A percentile compares a stretch with the other conserved stretches of the same genome.
Conservation (phyloP, 2,888 invertebrate species). For the Nemoura dubitans region DNA sequence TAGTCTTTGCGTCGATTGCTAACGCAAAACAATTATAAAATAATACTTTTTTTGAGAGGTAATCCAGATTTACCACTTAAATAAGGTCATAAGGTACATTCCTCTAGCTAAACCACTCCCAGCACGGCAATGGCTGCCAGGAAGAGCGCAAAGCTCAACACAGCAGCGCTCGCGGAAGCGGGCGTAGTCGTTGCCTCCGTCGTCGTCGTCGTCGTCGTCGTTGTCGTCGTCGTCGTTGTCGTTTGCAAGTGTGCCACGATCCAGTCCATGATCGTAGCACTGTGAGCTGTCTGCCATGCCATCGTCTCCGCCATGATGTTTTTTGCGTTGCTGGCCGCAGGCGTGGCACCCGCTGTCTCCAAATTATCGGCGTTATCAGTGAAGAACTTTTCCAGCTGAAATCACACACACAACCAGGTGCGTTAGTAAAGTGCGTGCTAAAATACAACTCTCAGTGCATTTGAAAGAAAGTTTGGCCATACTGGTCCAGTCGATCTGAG, state of each 20-base stretch:
- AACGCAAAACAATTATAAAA: too few relatives aligned
- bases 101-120: background rate
- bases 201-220: background rate
- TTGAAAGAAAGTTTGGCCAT: too few relatives aligned
- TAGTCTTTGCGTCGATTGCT: too few relatives aligned
- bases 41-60: too few relatives aligned
- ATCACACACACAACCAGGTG: too few relatives aligned
- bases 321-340: slow-evolving; percentile 24
- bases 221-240: background rate
- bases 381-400: slow-evolving; percentile 42
- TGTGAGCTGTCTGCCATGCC: slow-evolving; percentile 1
- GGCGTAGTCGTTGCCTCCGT: background rate
- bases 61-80: too few relatives aligned
- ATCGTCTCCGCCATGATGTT: slow-evolving; percentile 40
- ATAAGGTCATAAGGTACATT: background rate
- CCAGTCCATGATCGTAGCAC: background rate
- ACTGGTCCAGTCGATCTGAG: too few relatives aligned
- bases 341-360: background rate
- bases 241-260: slow-evolving; percentile 48
- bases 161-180: background rate
- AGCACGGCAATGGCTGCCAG: background rate
- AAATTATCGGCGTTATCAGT: slow-evolving; percentile 21
- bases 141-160: background rate
- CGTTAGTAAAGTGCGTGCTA: too few relatives aligned
- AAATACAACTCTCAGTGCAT: too few relatives aligned